Percentiles rank a stretch among this genome's conserved stretches.
Conservation (phyloP, 2,797 vertebrate genomes). For the Rhinophrynus dorsalis region DNA sequence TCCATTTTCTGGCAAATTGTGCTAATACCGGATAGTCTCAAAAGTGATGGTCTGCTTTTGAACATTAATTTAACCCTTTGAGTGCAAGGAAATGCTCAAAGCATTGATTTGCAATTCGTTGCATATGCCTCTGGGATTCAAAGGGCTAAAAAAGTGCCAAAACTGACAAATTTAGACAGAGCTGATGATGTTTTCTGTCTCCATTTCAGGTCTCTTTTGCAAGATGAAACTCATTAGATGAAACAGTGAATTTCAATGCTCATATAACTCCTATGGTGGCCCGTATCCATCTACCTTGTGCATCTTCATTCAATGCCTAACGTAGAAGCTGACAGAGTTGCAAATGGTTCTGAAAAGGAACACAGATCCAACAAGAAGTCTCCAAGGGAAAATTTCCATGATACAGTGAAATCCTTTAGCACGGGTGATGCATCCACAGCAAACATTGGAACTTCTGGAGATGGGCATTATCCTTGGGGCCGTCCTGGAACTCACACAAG, state of each 20-base stretch:
- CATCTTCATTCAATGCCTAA: conserved; percentile 86
- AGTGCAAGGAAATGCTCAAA: no score
- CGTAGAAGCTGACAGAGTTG: conserved; percentile 79
- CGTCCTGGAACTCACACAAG: conserved; percentile 94
- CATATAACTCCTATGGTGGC: conserved; percentile 21
- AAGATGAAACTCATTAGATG: conserved; percentile 51
- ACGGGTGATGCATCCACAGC: conserved; percentile 63
- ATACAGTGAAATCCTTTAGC: conserved; percentile 67
- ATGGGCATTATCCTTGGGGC: conserved; percentile 87
- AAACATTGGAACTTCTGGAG: conserved; percentile 76
- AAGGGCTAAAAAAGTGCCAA: no score
- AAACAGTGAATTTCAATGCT: conserved; percentile 35
- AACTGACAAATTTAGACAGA: no score
- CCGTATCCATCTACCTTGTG: background rate
- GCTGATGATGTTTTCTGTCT: conserved; percentile 35
- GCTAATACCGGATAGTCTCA: no score
- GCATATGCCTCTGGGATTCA: no score
- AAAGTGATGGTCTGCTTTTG: no score
- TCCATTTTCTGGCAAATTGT: no score
- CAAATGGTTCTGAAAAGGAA: conserved; percentile 72
- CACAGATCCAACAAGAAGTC: conserved; percentile 66
- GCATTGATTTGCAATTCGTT: no score
- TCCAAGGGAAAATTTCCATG: conserved; percentile 55
- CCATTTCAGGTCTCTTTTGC: conserved; percentile 48
- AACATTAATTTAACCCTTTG: no score